Conservation (phyloP, 2,113 vertebrate genomes). For the Hippocampus mohnikei region DNA sequence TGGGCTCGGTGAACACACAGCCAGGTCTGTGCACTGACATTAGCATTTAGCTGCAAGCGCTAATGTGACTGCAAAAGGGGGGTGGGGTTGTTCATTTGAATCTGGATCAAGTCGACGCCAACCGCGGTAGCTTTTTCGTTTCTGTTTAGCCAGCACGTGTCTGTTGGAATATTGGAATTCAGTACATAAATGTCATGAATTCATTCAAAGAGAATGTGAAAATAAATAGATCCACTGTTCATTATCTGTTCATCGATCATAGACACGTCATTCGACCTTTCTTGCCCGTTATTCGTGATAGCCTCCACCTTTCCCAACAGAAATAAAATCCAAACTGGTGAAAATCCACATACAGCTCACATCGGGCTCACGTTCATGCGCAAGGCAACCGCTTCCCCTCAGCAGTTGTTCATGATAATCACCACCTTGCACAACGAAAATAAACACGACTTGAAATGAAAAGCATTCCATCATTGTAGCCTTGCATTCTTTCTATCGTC, state of each 20-base stretch:
- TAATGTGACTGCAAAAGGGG: not conserved
- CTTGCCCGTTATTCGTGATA: too few relatives aligned
- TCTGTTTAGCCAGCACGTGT: not conserved
- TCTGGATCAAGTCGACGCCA: not conserved
- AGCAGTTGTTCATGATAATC: not conserved
- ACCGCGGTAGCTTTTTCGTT: not conserved
- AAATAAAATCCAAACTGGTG: not conserved
- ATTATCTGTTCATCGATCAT: too few relatives aligned
- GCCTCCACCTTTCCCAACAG: not conserved
- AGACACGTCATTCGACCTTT: too few relatives aligned
- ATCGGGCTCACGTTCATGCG: too few relatives aligned
- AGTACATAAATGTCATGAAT: too few relatives aligned
- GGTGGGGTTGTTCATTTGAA: not conserved
- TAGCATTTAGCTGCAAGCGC: slow-evolving; percentile 4
- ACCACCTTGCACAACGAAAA: not conserved
- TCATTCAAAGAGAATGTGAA: too few relatives aligned
- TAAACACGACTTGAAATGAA: not conserved
- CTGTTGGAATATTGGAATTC: not conserved
- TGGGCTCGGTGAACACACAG: not conserved
- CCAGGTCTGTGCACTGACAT: not conserved
- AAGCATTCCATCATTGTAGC: slow-evolving; percentile 7
- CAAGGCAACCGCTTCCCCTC: not conserved
- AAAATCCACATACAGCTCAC: too few relatives aligned
- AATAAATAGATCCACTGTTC: too few relatives aligned
- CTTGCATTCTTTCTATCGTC: slow-evolving; percentile 10